A percentile compares a stretch with the other conserved stretches of the same genome.
Conservation (phyloP, 2,797 vertebrate species). For the Chloroceryle amazona region DNA sequence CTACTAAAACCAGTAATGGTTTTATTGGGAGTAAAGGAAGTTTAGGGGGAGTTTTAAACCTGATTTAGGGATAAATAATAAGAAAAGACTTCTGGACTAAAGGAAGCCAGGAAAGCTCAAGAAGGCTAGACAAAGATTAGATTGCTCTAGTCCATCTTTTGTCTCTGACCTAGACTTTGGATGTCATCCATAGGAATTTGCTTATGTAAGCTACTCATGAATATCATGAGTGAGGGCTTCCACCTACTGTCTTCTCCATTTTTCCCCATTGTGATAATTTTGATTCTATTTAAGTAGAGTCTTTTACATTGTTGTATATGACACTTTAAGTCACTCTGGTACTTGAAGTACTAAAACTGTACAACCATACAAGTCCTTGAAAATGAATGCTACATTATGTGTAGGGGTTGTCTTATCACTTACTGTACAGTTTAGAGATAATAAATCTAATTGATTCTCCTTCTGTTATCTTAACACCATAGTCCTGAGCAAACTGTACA, state of each 20-base stretch:
- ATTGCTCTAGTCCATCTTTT: not conserved
- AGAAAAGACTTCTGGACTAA: not conserved
- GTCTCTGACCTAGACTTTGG: not conserved
- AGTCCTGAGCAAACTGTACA: conserved; percentile 78
- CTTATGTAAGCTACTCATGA: not conserved
- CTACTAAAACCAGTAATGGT: not conserved
- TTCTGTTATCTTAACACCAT: conserved; percentile 88
- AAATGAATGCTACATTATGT: conserved; percentile 52
- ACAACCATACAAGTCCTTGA: conserved; percentile 77
- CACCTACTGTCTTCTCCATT: not conserved
- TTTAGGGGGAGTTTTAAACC: not conserved
- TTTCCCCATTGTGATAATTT: not conserved
- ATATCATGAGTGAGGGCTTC: not conserved
- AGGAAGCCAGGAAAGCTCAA: not conserved
- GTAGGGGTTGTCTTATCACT: conserved; percentile 63
- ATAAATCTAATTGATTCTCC: conserved; percentile 91
- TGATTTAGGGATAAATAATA: not conserved
- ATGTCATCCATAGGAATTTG: not conserved
- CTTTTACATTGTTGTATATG: not conserved
- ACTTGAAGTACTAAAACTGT: not conserved
- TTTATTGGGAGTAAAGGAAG: not conserved
- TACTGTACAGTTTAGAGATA: conserved; percentile 78
- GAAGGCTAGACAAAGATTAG: not conserved
- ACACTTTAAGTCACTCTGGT: not conserved
- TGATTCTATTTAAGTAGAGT: not conserved